These are phyloP conservation scores for Cryptophagus acutangulus DNA, from an alignment of 2,888 invertebrate species.

Conservation along the genomic window DNA sequence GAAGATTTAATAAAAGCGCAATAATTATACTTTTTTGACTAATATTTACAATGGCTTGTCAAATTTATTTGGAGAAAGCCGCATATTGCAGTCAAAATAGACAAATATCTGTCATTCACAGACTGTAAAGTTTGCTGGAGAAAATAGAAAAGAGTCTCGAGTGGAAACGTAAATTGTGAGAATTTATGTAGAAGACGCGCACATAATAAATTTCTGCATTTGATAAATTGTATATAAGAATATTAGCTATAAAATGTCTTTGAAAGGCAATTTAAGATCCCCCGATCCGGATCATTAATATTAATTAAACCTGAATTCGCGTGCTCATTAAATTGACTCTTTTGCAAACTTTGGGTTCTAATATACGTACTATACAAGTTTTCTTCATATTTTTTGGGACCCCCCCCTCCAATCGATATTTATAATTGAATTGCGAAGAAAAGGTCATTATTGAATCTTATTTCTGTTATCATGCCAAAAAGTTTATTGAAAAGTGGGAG, in stretches of 20 bases:
- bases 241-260: constrained; percentile 36
- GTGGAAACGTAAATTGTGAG: not conserved
- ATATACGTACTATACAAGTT: too few relatives aligned
- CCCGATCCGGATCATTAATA: constrained; percentile 33
- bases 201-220: constrained; percentile 8
- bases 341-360: too few relatives aligned
- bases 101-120: too few relatives aligned
- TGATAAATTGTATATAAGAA: constrained; percentile 27
- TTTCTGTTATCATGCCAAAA: constrained; percentile 26
- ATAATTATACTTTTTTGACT: too few relatives aligned
- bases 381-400: too few relatives aligned
- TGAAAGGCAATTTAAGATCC: constrained; percentile 35
- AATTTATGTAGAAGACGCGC: constrained; percentile 8
- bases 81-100: too few relatives aligned
- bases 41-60: too few relatives aligned
- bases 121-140: too few relatives aligned
- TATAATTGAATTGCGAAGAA: constrained; percentile 34
- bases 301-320: constrained; percentile 35
- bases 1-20: too few relatives aligned
- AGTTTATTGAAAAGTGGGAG: constrained; percentile 10
- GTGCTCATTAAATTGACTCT: constrained; percentile 33
- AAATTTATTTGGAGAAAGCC: too few relatives aligned
- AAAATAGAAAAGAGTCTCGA: too few relatives aligned
- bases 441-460: constrained; percentile 34
- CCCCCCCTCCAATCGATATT: constrained; percentile 31